Percentiles rank a stretch among this genome's conserved stretches.
Evolutionary conservation across 1,140 invertebrate genomes (phyloP).

Genomic region (Aricia agestis): DNA sequence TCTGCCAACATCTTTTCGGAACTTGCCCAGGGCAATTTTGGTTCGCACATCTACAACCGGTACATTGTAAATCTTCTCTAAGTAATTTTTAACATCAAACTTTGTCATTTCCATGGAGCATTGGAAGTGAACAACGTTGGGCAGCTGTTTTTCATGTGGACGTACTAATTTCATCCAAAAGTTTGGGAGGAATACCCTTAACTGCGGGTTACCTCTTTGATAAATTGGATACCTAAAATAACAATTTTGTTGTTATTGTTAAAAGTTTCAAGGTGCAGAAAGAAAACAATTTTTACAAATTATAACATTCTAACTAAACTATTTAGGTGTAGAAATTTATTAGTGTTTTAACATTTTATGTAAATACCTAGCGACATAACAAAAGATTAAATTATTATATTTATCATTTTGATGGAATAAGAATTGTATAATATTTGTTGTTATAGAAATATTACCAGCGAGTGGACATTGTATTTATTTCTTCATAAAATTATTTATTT

Average conservation of each 20-base stretch:
- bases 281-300: too few relatives aligned
- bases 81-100: slow-evolving; percentile 92
- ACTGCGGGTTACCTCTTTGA: slow-evolving; percentile 91
- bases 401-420: too few relatives aligned
- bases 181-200: slow-evolving; percentile 92
- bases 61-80: slow-evolving; percentile 96
- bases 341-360: too few relatives aligned
- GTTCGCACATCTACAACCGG: slow-evolving; percentile 84
- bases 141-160: slow-evolving; percentile 78
- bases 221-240: slow-evolving; percentile 87
- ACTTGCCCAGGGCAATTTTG: slow-evolving; percentile 81
- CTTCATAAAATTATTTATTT: not conserved
- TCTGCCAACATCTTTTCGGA: slow-evolving; percentile 66
- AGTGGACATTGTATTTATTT: slow-evolving; percentile 15
- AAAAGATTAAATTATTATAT: too few relatives aligned
- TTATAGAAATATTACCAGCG: not conserved
- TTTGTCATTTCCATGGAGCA: slow-evolving; percentile 94
- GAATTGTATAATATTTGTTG: too few relatives aligned
- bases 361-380: too few relatives aligned
- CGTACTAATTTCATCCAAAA: slow-evolving; percentile 95
- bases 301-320: too few relatives aligned
- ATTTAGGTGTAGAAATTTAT: too few relatives aligned
- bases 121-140: slow-evolving; percentile 88
- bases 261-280: too few relatives aligned
- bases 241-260: not conserved